A percentile compares a stretch with the other conserved stretches of the same genome.
Evolutionary conservation across 2,888 invertebrate species (phyloP).

Genomic region (Eretmocerus hayati): DNA sequence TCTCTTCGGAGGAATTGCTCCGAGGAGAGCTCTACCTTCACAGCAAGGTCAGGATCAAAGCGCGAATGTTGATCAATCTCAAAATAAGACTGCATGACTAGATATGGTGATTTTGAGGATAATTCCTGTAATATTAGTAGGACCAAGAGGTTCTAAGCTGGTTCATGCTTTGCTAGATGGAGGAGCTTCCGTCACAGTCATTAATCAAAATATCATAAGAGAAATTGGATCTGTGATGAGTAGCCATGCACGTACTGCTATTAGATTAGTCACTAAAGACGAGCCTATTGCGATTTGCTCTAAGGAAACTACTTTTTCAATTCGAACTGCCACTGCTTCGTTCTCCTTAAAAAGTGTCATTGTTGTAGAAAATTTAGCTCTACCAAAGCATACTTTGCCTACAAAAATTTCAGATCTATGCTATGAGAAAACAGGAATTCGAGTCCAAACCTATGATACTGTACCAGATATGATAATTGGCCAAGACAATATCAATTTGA

Average conservation of each 20-base stretch:
- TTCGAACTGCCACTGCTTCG: too few species aligned
- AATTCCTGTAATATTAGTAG: background rate
- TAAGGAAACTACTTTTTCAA: too few species aligned
- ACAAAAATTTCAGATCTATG: background rate
- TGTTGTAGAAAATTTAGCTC: background rate
- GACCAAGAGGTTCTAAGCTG: background rate
- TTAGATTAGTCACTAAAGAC: background rate
- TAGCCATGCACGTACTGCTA: background rate
- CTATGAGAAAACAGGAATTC: background rate
- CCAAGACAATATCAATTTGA: background rate
- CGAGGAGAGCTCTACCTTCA: too few species aligned
- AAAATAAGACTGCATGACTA: too few species aligned
- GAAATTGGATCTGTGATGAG: background rate
- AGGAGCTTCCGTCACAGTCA: too few species aligned
- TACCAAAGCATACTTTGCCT: background rate
- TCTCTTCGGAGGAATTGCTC: background rate
- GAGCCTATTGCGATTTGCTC: too few species aligned
- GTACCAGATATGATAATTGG: background rate
- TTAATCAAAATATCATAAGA: background rate
- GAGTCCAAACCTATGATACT: background rate
- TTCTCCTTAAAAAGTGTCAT: background rate
- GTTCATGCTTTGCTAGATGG: background rate
- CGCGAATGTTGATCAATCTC: too few species aligned
- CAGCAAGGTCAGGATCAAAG: too few species aligned
- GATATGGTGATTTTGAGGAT: background rate